Base-by-base conservation (phyloP, 2,888 invertebrate species). In the Hipparchia semele region DNA sequence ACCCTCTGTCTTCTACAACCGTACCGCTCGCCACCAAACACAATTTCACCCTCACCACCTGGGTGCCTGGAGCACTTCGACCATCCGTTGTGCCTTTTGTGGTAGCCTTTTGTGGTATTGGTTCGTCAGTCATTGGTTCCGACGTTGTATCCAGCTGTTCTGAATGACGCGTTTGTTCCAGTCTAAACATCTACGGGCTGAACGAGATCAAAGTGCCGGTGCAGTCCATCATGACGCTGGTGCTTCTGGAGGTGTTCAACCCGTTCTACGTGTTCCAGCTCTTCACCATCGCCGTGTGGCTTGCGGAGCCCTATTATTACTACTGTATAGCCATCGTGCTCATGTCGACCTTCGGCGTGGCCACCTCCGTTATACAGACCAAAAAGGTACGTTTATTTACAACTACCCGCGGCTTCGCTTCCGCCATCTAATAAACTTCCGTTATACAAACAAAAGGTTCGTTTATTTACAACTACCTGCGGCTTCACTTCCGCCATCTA, bases 191-290 rank as follows among this genome's bases (percentile, higher is more conserved):
- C 71, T 98, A 97, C 86, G 98, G 98, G 0, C 89, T 95, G 45
- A 98, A 98, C 89, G 96, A 97, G 87, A 98, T 98, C 80, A 94
- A 96, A 68, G 96, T 98, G 56, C 97, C 97, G 5, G 96, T 98
- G 67, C 96, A 96, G 82, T 95, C 96, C 67, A 94, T 97, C 62
- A 84, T 96, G 74, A 96, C 96, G 0, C 92, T 98, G 12, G 92
- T 98, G 0, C 95, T 97, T 58, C 91, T 98, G 77, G 98, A 98
- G 89, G 96, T 97, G 54, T 95, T 99, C 80, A 98, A 98, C 89
- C 99, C 99, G 4, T 99, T 99, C 94, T 99, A 99, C 92, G 96
- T 99, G 83, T 99, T 99, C 94, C 99, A 99, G 95, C 87, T 98
- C 78, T 98, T 98, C 90, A 98, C 98, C 65, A 97, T 98, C 76